Evolutionary conservation across 2,888 invertebrate species (phyloP).

Genomic region (Noctua janthina): DNA sequence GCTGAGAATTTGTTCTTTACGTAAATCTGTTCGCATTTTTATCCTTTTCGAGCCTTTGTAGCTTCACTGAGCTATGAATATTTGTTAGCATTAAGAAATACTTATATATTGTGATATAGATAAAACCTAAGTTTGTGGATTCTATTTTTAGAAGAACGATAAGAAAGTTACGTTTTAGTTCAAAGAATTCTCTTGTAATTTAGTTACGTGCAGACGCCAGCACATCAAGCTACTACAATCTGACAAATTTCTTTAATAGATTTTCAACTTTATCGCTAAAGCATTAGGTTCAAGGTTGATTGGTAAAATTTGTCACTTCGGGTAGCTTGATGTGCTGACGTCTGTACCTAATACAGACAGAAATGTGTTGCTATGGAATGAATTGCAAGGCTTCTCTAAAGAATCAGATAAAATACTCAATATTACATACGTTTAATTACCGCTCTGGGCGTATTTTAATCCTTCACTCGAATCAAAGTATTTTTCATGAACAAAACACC

Average conservation of each 20-base stretch:
- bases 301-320: too few species aligned
- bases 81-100: slow-evolving; percentile 47
- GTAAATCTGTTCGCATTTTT: slow-evolving; percentile 71
- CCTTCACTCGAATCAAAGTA: neutral
- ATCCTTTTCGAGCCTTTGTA: slow-evolving; percentile 63
- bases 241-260: too few species aligned
- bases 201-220: too few species aligned
- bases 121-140: slow-evolving; percentile 5
- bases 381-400: too few species aligned
- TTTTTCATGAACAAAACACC: neutral
- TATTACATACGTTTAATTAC: neutral
- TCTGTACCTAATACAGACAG: too few species aligned
- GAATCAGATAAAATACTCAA: neutral
- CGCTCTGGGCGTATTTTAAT: neutral
- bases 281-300: too few species aligned
- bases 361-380: neutral
- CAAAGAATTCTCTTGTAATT: neutral
- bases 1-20: slow-evolving; percentile 68
- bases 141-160: slow-evolving; percentile 5
- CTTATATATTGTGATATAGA: slow-evolving; percentile 23
- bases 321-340: too few species aligned
- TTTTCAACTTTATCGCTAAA: too few species aligned
- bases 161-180: neutral
- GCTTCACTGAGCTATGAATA: slow-evolving; percentile 56
- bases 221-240: too few species aligned